phyloP scores from a whole-genome alignment of 1,140 invertebrate species.

The Eciton burchellii region DNA sequence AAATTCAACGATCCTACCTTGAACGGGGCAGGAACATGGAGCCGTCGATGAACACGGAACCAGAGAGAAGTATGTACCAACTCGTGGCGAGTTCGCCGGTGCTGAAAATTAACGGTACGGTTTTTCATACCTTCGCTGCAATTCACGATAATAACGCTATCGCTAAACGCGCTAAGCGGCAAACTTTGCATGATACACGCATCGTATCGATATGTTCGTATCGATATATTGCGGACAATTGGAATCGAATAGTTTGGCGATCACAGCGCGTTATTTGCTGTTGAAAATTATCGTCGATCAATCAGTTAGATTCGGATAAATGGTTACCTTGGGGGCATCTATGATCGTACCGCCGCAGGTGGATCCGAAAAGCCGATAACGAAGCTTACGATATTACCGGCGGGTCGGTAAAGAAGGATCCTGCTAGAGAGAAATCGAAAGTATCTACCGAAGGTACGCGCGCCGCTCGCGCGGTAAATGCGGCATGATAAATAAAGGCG shows the following conservation, averaged over 20 bases:
- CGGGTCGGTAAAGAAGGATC: slow-evolving; percentile 54
- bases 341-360: neutral
- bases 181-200: neutral
- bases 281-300: neutral
- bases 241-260: neutral
- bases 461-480: neutral
- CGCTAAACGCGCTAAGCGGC: neutral
- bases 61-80: slow-evolving; percentile 94
- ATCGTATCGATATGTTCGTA: too few species aligned
- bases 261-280: neutral
- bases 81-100: slow-evolving; percentile 92
- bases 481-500: too few species aligned
- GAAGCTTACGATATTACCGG: neutral
- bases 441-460: neutral
- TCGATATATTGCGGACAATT: too few species aligned
- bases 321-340: slow-evolving; percentile 38
- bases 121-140: neutral
- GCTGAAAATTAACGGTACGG: slow-evolving; percentile 86
- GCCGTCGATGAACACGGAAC: slow-evolving; percentile 95
- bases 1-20: slow-evolving; percentile 87
- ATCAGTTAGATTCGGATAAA: neutral
- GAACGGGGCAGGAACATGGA: slow-evolving; percentile 94
- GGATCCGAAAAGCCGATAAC: slow-evolving; percentile 18
- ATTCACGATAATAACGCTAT: neutral
- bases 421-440: neutral